phyloP scores from a whole-genome alignment of 2,797 vertebrate genomes.

The Liasis olivaceus region DNA sequence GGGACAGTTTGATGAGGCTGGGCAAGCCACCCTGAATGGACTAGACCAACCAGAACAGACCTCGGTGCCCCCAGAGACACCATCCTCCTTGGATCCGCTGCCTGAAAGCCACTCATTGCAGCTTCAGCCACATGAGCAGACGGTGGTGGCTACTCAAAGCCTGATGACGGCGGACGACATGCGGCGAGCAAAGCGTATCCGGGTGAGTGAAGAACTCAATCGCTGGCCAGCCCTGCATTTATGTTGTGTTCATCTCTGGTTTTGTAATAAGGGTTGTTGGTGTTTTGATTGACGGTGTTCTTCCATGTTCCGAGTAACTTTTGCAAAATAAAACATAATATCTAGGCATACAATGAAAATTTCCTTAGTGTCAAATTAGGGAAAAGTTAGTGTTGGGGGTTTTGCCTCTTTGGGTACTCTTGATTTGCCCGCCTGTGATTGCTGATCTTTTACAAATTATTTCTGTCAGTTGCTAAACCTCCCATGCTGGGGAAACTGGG shows the following conservation, averaged over 20 bases:
- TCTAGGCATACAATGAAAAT: not conserved
- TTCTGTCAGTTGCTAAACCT: not conserved
- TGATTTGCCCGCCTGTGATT: not conserved
- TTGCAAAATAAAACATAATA: not conserved
- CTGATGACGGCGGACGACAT: conserved; percentile 90
- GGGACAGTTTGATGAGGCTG: conserved; percentile 81
- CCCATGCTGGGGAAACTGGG: conserved; percentile 9
- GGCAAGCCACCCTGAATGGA: conserved; percentile 81
- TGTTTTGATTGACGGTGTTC: not conserved
- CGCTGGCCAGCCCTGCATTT: not conserved
- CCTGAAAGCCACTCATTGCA: conserved; percentile 60
- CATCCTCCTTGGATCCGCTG: conserved; percentile 69
- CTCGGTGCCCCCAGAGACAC: conserved; percentile 57
- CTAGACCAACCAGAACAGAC: conserved; percentile 81
- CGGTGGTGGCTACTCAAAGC: conserved; percentile 70
- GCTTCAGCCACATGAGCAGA: conserved; percentile 77
- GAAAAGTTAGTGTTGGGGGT: not conserved
- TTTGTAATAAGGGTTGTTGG: not conserved
- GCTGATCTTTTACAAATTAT: not conserved
- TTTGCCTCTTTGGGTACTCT: not conserved
- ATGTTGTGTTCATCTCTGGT: not conserved
- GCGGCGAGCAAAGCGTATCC: conserved; percentile 91
- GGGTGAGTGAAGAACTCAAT: conserved; percentile 72
- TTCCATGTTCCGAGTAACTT: not conserved
- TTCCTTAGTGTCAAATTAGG: not conserved